Evolutionary conservation across 2,888 invertebrate genomes (phyloP).

Genomic region (Patella pellucida): DNA sequence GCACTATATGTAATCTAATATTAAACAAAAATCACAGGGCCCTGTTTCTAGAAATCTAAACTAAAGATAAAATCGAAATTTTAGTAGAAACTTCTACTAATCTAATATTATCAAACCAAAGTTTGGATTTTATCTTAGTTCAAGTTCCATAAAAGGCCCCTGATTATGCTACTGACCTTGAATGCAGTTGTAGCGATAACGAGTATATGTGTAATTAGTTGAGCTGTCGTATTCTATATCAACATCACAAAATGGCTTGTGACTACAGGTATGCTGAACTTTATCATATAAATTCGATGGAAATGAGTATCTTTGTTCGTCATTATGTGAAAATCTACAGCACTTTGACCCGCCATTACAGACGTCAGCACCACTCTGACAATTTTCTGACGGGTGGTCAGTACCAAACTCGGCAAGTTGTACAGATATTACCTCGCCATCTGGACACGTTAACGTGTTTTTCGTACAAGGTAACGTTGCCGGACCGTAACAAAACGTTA

Average conservation of each 20-base stretch:
- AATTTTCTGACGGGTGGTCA: not conserved
- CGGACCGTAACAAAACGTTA: not conserved
- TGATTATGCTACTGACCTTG: not conserved
- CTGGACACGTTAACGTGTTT: not conserved
- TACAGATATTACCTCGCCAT: not conserved
- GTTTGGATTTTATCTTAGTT: too few species aligned
- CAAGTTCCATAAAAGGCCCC: too few species aligned
- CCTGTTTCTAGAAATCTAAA: too few species aligned
- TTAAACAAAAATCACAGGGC: too few species aligned
- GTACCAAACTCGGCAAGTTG: not conserved
- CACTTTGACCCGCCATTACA: not conserved
- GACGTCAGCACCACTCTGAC: not conserved
- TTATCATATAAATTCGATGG: not conserved
- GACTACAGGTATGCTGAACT: not conserved
- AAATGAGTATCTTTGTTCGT: not conserved
- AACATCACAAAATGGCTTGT: not conserved
- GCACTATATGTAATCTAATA: too few species aligned
- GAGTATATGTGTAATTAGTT: not conserved
- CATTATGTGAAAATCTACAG: not conserved
- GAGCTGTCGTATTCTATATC: not conserved
- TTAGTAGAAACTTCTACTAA: too few species aligned
- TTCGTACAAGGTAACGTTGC: not conserved
- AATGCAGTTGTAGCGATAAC: not conserved
- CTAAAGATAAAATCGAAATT: too few species aligned
- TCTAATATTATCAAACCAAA: too few species aligned